phyloP scores from a whole-genome alignment of 30 jellyfish, hydroid and myxozoan species.

The Catostylus mosaicus region DNA sequence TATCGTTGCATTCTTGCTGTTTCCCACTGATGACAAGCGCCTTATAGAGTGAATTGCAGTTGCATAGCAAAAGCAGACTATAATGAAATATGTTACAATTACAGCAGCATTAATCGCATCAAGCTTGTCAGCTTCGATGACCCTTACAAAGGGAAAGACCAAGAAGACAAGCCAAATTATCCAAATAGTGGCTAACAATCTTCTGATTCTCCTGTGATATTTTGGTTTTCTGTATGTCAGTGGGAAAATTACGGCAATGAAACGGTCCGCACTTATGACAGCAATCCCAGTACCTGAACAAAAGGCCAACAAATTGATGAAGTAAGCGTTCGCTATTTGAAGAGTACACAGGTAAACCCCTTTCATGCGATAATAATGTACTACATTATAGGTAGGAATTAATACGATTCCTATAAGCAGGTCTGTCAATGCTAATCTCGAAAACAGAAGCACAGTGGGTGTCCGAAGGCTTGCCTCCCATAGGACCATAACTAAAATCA shows the following conservation, averaged over 20 bases:
- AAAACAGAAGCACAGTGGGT: background rate
- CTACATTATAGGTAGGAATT: background rate
- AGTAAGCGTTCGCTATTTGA: background rate
- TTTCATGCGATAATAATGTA: background rate
- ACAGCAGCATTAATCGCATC: too few relatives aligned
- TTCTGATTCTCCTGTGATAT: background rate
- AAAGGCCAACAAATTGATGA: background rate
- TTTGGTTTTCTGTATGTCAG: background rate
- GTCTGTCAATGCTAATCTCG: background rate
- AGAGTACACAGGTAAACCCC: background rate
- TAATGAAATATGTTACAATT: too few relatives aligned
- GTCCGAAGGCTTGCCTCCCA: background rate
- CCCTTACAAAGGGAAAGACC: background rate
- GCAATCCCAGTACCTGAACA: background rate
- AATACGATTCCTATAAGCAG: background rate
- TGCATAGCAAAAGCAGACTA: too few relatives aligned
- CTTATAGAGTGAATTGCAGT: too few relatives aligned
- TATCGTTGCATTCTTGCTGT: too few relatives aligned
- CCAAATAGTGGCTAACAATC: background rate
- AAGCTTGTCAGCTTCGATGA: too few relatives aligned
- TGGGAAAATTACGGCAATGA: background rate
- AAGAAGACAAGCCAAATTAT: background rate
- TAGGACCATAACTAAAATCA: background rate
- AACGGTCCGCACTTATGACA: background rate
- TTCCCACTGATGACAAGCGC: too few relatives aligned